These are phyloP conservation scores for Drosophila burlai DNA, from an alignment of 1,140 invertebrate genomes.

Conservation along the genomic window DNA sequence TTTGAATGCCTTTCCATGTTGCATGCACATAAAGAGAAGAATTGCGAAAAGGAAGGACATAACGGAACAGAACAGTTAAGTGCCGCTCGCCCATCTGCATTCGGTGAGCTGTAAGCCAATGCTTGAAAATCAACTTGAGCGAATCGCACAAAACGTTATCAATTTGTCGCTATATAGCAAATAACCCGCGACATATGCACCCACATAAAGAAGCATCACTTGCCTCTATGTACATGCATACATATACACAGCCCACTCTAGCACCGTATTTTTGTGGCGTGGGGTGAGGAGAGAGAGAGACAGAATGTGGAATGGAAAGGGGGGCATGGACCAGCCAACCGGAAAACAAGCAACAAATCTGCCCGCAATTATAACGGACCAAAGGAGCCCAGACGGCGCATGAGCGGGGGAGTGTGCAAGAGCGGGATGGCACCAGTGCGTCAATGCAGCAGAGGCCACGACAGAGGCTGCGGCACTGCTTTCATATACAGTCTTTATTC, in stretches of 20 bases:
- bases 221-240: not conserved
- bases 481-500: conserved; percentile 22
- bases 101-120: conserved; percentile 60
- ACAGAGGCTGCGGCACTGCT: conserved; percentile 1
- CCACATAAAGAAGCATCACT: not conserved
- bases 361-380: conserved; percentile 65
- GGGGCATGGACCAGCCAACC: conserved; percentile 69
- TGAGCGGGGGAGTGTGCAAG: conserved; percentile 26
- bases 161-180: conserved; percentile 82
- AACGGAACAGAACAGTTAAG: conserved; percentile 21
- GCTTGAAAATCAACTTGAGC: conserved; percentile 82
- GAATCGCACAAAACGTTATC: conserved; percentile 81
- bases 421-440: conserved; percentile 46
- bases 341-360: conserved; percentile 83
- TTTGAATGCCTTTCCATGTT: no score
- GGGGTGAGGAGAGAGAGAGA: not conserved
- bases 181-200: conserved; percentile 49
- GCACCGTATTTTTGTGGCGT: conserved; percentile 6
- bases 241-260: not conserved
- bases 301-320: not conserved
- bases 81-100: conserved; percentile 41
- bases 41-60: not conserved
- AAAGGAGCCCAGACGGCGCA: conserved; percentile 49
- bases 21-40: not conserved
- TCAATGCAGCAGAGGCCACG: conserved; percentile 31